Conservation (phyloP, 2,888 invertebrate species). For the Lasiommata megera region DNA sequence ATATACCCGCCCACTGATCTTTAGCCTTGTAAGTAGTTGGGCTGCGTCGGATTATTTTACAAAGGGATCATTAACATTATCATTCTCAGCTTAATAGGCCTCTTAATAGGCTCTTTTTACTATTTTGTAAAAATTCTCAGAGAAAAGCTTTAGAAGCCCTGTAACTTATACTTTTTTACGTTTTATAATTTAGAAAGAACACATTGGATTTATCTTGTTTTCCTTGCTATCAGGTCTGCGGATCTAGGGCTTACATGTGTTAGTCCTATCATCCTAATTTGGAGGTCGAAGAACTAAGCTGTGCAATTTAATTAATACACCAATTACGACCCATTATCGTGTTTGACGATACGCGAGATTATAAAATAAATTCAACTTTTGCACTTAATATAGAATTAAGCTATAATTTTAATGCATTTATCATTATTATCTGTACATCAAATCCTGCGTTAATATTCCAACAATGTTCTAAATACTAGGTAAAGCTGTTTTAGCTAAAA, state of each 20-base stretch:
- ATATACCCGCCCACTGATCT: no score
- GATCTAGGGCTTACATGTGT: neutral
- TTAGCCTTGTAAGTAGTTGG: no score
- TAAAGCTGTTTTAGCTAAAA: no score
- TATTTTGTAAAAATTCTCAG: no score
- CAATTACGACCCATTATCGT: neutral
- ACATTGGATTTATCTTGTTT: neutral
- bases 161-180: no score
- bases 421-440: neutral
- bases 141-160: no score
- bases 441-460: neutral
- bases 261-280: neutral
- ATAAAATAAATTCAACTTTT: neutral
- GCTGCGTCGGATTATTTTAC: no score
- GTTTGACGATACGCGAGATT: neutral
- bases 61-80: no score
- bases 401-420: neutral
- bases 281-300: neutral
- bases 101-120: no score
- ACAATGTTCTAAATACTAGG: neutral
- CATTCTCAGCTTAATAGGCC: no score
- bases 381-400: neutral
- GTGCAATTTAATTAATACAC: neutral
- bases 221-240: neutral
- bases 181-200: no score